Conservation (phyloP, 1,140 invertebrate genomes). For the Dolichoris vasculosae region DNA sequence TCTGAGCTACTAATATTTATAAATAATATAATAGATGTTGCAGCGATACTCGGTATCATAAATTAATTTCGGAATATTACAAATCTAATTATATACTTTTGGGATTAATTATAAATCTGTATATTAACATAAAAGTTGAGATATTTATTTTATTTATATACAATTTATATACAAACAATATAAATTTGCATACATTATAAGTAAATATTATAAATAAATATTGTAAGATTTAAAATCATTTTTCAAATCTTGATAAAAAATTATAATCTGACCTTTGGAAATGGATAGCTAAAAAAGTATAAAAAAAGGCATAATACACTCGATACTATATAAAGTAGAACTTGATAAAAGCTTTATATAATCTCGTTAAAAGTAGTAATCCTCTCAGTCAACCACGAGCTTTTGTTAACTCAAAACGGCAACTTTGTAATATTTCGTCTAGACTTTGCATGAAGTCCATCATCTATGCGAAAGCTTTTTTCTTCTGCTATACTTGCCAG, state of each 20-base stretch:
- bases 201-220: too few species aligned
- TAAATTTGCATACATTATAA: too few species aligned
- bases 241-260: neutral
- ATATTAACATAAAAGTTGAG: too few species aligned
- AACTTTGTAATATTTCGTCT: neutral
- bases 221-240: neutral
- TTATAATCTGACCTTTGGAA: neutral
- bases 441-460: slow-evolving; percentile 42
- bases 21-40: too few species aligned
- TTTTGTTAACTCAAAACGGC: slow-evolving; percentile 49
- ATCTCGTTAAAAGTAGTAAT: slow-evolving; percentile 40
- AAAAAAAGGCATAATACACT: neutral
- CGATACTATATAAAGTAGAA: neutral
- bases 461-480: neutral
- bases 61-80: too few species aligned
- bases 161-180: too few species aligned
- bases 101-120: too few species aligned
- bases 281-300: neutral
- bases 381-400: slow-evolving; percentile 31
- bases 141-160: too few species aligned
- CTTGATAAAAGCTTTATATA: slow-evolving; percentile 49
- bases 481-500: neutral
- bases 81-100: too few species aligned
- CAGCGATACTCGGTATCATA: too few species aligned
- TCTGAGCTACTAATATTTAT: too few species aligned